A percentile compares a stretch with the other conserved stretches of the same genome.
Conservation (phyloP, 1,140 invertebrate genomes). For the Listronotus oregonensis region DNA sequence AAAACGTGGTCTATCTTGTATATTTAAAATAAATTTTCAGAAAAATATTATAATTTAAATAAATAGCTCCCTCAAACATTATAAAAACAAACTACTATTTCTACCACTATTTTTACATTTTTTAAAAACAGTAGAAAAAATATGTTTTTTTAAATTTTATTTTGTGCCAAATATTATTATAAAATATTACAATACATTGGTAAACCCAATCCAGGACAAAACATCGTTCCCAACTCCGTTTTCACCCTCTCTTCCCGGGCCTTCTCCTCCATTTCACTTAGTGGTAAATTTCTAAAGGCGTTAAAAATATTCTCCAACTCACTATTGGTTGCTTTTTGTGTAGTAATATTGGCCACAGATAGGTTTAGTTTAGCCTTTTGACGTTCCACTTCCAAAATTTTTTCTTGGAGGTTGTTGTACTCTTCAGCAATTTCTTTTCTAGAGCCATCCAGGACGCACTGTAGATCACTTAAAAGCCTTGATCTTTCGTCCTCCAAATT, state of each 20-base stretch:
- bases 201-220: constrained; percentile 10
- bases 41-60: no score
- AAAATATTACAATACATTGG: constrained; percentile 25
- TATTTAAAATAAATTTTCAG: no score
- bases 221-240: constrained; percentile 3
- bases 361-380: constrained; percentile 26
- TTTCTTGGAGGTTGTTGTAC: constrained; percentile 33
- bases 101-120: no score
- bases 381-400: constrained; percentile 32
- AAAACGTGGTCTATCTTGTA: no score
- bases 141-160: no score
- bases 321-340: neutral
- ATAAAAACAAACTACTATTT: no score
- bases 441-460: constrained; percentile 33
- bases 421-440: constrained; percentile 37
- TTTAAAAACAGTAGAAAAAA: no score
- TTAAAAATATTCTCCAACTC: constrained; percentile 35
- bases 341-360: neutral
- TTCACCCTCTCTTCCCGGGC: constrained; percentile 15
- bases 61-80: no score
- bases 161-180: neutral
- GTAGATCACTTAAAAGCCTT: constrained; percentile 31
- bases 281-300: constrained; percentile 31
- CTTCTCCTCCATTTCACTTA: constrained; percentile 6
- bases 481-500: constrained; percentile 39